Conservation (phyloP, 1,140 invertebrate species). For the Theocolax elegans region DNA sequence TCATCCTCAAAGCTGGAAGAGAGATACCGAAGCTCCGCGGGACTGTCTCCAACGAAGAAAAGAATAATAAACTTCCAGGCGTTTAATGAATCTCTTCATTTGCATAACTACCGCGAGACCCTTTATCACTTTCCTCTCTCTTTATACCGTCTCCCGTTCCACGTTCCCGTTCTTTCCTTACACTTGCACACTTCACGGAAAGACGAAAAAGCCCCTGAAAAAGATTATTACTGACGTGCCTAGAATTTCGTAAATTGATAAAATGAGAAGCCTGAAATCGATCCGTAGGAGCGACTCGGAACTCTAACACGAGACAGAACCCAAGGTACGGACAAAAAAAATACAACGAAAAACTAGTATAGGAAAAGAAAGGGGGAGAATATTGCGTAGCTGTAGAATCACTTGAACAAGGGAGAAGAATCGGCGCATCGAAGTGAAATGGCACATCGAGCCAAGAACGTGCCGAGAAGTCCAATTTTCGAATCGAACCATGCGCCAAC, state of each 20-base stretch:
- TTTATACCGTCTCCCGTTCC: slow-evolving; percentile 2
- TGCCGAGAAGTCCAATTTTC: slow-evolving; percentile 49
- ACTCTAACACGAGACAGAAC: slow-evolving; percentile 26
- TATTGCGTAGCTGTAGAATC: slow-evolving; percentile 37
- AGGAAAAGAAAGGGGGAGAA: slow-evolving; percentile 6
- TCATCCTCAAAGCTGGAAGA: slow-evolving; percentile 8
- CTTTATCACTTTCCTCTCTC: slow-evolving; percentile 27
- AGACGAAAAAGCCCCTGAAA: slow-evolving; percentile 22
- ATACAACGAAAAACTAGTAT: slow-evolving; percentile 9
- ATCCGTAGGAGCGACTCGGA: slow-evolving; percentile 4
- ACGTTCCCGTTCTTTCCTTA: slow-evolving; percentile 6
- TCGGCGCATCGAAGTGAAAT: slow-evolving; percentile 34
- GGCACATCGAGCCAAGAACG: slow-evolving; percentile 46
- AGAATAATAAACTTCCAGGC: slow-evolving; percentile 39
- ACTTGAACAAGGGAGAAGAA: slow-evolving; percentile 40
- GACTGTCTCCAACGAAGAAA: slow-evolving; percentile 21
- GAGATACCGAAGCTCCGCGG: slow-evolving; percentile 2
- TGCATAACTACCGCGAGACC: slow-evolving; percentile 36
- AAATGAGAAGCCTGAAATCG: slow-evolving; percentile 13
- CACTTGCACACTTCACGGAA: slow-evolving; percentile 10
- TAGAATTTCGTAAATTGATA: slow-evolving; percentile 42
- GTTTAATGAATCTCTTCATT: slow-evolving; percentile 41
- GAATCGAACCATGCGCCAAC: slow-evolving; percentile 44
- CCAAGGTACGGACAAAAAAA: slow-evolving; percentile 26
- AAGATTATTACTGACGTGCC: slow-evolving; percentile 42